Base-by-base conservation (phyloP, 2,888 invertebrate species). In the Hydrotaea cyrtoneurina region DNA sequence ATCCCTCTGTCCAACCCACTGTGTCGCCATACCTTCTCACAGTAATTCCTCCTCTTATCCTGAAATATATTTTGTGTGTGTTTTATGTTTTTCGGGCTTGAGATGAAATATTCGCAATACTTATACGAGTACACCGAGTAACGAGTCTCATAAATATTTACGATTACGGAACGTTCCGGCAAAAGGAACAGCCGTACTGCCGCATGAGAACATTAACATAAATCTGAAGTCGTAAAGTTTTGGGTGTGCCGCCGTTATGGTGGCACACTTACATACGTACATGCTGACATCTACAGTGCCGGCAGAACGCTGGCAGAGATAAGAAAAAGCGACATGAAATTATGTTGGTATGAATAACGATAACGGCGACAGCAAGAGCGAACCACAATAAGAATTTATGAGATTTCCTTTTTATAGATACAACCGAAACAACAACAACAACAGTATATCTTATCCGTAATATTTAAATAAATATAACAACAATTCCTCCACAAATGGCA, bases 61-160 rank as follows among this genome's bases (percentile, higher is more conserved):
- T 31, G 31, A 31, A 31, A 31, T n/a, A 31, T 31, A 31, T 31
- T 31, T 31, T 50, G 7, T 50, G 50, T 50, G 50, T 2, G 15
- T 50, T 15, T 50, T 50, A 2, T 55, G 13, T 53, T 53, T 55
- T 21, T 53, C 53, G 7, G n/a, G 21, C 3, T 8, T 19, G 55
- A 19, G 55, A 19, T 21, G 8, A 55, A 50, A n/a, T 50, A 50
- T n/a, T n/a, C n/a, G n/a, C n/a, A n/a, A n/a, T 50, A 50, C 50
- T 10, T 10, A 2, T 43, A 11, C 15, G 7, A 11, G 11, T 7
- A 7, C 10, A 43, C 43, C 10, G 43, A 43, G 31, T 39, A 55
- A 76, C n/a, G n/a, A 69, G 64, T 72, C 82, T 72, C 78, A 75
- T 82, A 82, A 82, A 82, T 82, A 79, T 76, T 82, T 75, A 76